Evolutionary conservation across 2,113 vertebrate genomes (phyloP).

Genomic region (Carassius auratus): DNA sequence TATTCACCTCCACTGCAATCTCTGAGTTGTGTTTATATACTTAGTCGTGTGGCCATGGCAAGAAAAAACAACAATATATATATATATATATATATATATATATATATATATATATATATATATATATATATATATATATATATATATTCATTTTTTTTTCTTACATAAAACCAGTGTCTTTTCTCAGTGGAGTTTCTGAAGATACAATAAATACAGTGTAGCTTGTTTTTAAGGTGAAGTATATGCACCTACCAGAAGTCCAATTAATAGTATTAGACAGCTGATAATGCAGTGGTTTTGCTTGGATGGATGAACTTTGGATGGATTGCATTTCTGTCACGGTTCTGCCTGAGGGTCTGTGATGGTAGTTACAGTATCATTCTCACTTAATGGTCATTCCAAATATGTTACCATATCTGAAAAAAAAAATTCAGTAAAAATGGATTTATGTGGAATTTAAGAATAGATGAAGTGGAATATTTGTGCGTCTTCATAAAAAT

Average conservation of each 20-base stretch:
- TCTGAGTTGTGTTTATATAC: not conserved
- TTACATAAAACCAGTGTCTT: not conserved
- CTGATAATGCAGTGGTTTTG: not conserved
- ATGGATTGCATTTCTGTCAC: not conserved
- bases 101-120: too few species aligned
- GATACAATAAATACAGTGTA: not conserved
- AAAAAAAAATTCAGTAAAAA: not conserved
- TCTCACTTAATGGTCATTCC: not conserved
- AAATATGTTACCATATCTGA: not conserved
- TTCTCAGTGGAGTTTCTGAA: not conserved
- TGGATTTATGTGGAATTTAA: not conserved
- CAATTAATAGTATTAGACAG: not conserved
- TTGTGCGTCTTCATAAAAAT: not conserved
- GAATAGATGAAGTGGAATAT: not conserved
- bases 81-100: too few species aligned
- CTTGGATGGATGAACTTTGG: not conserved
- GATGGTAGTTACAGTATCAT: not conserved
- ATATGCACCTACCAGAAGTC: not conserved
- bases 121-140: too few species aligned
- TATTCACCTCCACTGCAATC: not conserved
- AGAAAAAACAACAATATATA: too few species aligned
- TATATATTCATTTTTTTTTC: not conserved
- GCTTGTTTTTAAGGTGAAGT: not conserved
- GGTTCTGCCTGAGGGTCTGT: not conserved
- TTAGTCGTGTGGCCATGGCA: not conserved